Percentiles rank a stretch among this genome's conserved stretches.
Evolutionary conservation across 2,113 vertebrate species (phyloP).

Genomic region (Mellivora capensis): DNA sequence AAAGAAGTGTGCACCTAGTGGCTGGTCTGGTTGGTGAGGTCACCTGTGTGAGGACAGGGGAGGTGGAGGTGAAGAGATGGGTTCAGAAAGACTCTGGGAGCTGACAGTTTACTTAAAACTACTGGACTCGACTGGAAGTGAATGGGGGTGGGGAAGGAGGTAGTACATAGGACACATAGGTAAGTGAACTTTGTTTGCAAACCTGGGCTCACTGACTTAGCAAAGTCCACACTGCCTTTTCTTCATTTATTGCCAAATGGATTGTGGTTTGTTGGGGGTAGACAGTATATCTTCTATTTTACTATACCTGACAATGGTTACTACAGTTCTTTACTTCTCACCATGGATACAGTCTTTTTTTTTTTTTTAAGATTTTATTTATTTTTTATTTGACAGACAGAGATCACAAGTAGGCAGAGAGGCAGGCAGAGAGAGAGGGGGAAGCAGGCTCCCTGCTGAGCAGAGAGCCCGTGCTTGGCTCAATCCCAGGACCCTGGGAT

Average conservation of each 20-base stretch:
- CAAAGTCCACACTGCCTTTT: not conserved
- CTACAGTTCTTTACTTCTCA: accelerated
- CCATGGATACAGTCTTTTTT: not conserved
- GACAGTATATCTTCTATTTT: not conserved
- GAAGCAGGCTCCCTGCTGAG: too few relatives aligned
- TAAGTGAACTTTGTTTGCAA: not conserved
- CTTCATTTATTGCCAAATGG: not conserved
- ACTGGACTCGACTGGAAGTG: not conserved
- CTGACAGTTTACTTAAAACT: not conserved
- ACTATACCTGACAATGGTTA: not conserved
- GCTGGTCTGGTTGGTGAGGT: not conserved
- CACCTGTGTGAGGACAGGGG: not conserved
- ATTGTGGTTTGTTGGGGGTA: not conserved
- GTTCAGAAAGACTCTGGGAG: not conserved
- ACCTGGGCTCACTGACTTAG: not conserved
- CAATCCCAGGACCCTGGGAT: too few relatives aligned
- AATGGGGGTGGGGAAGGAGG: too few relatives aligned
- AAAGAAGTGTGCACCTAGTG: too few relatives aligned
- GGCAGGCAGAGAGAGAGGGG: too few relatives aligned
- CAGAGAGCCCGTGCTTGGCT: too few relatives aligned
- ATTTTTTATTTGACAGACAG: too few relatives aligned
- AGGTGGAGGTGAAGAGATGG: not conserved
- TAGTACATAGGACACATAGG: too few relatives aligned
- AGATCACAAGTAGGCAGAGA: too few relatives aligned
- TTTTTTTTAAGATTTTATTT: too few relatives aligned